Evolutionary conservation across 2,888 invertebrate species (phyloP).

Genomic region (Chloroclysta siterata): DNA sequence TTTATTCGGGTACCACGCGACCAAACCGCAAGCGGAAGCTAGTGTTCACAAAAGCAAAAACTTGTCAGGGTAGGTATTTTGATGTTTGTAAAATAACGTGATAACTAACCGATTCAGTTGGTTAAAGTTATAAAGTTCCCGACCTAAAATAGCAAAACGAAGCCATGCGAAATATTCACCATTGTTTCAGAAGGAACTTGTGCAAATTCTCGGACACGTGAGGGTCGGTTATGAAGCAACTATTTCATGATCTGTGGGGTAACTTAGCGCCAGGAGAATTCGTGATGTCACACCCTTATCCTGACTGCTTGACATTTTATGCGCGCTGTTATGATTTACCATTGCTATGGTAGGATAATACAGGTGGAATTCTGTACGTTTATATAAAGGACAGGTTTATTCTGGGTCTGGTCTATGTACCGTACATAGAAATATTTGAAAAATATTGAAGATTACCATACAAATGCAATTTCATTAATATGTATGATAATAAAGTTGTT

Average conservation of each 20-base stretch:
- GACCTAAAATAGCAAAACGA: neutral
- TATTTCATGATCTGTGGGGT: conserved; percentile 23
- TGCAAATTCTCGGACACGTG: conserved; percentile 24
- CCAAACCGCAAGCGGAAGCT: neutral
- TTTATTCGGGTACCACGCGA: too few species aligned
- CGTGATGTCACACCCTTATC: conserved; percentile 44
- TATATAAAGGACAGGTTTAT: too few species aligned
- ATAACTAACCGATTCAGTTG: neutral
- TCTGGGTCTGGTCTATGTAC: too few species aligned
- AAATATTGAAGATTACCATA: too few species aligned
- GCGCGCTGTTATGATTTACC: conserved; percentile 34
- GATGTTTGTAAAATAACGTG: too few species aligned
- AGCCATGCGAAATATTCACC: neutral
- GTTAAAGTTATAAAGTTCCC: neutral
- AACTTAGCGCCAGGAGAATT: conserved; percentile 43
- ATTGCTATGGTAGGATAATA: neutral
- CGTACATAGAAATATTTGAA: too few species aligned
- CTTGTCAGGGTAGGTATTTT: neutral
- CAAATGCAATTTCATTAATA: too few species aligned
- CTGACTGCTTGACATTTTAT: conserved; percentile 37
- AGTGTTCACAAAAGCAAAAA: neutral
- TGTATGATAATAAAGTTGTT: too few species aligned
- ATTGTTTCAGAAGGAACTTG: conserved; percentile 6
- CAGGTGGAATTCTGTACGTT: neutral
- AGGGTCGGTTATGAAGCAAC: conserved; percentile 14